Evolutionary conservation across 2,888 invertebrate genomes (phyloP).

Genomic region (Rhingia campestris): DNA sequence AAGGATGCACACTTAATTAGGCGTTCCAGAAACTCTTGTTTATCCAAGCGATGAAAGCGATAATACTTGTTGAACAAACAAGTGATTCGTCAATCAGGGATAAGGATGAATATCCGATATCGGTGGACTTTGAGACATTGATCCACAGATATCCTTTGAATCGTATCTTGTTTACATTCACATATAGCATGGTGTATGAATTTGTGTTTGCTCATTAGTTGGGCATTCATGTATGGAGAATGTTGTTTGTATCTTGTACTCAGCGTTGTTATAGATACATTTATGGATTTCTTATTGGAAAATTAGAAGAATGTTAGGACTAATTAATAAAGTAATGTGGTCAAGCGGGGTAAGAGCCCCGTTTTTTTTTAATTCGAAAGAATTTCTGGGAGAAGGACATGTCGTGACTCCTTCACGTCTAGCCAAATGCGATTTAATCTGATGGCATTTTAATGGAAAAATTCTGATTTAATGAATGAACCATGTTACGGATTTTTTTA

Average conservation of each 20-base stretch:
- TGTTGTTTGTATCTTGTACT: neutral
- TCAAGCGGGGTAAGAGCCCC: no score
- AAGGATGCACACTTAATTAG: slow-evolving; percentile 46
- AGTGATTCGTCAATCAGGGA: slow-evolving; percentile 45
- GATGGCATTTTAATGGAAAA: no score
- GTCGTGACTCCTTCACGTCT: no score
- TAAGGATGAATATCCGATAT: slow-evolving; percentile 15
- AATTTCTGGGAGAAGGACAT: no score
- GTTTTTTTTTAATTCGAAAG: no score
- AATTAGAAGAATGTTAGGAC: no score
- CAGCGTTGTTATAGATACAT: no score
- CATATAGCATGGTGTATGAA: neutral
- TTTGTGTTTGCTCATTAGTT: neutral
- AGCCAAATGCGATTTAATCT: no score
- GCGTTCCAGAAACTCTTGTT: slow-evolving; percentile 4
- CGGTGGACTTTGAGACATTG: neutral
- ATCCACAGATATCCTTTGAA: neutral
- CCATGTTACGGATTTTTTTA: no score
- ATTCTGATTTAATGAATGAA: no score
- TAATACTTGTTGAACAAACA: slow-evolving; percentile 40
- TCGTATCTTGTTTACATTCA: neutral
- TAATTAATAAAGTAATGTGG: no score
- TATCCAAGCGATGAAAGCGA: slow-evolving; percentile 4
- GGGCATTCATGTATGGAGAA: neutral
- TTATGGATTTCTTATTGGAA: no score